Evolutionary conservation across 2,888 invertebrate genomes (phyloP).

Genomic region (Quadriops clusia): DNA sequence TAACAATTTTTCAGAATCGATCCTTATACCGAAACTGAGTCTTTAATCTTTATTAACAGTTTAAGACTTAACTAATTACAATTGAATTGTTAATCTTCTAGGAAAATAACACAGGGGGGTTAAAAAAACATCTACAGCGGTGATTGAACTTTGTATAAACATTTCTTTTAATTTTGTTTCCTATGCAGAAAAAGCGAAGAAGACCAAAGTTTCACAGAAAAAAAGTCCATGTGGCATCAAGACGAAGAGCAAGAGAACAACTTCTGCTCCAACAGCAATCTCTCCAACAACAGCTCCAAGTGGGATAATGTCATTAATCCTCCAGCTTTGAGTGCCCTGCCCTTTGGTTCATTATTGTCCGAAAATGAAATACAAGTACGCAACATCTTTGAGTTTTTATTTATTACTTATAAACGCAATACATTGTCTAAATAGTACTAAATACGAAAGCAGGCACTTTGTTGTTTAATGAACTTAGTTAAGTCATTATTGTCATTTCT

Average conservation of each 20-base stretch:
- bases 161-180: constrained; percentile 11
- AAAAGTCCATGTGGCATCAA: constrained; percentile 73
- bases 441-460: background rate
- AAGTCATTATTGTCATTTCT: background rate
- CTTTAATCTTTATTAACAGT: no score
- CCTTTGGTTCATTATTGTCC: constrained; percentile 41
- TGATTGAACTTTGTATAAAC: no score
- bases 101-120: no score
- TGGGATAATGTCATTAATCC: constrained; percentile 22
- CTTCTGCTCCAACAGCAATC: constrained; percentile 37
- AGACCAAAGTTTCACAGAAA: constrained; percentile 75
- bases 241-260: constrained; percentile 47
- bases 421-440: background rate
- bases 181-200: constrained; percentile 56
- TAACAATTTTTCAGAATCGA: no score
- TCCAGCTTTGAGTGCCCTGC: constrained; percentile 16
- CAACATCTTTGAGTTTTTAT: no score
- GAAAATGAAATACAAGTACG: constrained; percentile 55
- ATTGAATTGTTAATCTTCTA: no score
- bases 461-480: background rate
- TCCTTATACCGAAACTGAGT: no score
- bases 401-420: constrained; percentile 6
- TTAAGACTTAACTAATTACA: no score
- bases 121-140: no score
- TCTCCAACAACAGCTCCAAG: constrained; percentile 36